phyloP scores from a whole-genome alignment of 1,140 invertebrate species.

The Branchinecta lynchi region DNA sequence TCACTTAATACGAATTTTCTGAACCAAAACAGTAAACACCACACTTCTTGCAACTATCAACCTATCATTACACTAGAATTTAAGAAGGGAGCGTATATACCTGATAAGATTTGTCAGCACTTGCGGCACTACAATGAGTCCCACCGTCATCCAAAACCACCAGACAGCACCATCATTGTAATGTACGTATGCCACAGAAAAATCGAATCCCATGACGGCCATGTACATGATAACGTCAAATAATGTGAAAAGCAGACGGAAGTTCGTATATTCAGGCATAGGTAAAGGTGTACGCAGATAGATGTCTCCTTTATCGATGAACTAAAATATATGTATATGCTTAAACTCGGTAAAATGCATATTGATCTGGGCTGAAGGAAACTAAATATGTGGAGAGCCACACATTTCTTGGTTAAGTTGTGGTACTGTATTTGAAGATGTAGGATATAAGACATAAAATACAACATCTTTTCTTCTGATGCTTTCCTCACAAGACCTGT shows the following conservation, averaged over 20 bases:
- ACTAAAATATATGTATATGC: slow-evolving; percentile 14
- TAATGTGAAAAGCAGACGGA: slow-evolving; percentile 21
- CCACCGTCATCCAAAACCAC: slow-evolving; percentile 23
- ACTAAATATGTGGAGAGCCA: too few relatives aligned
- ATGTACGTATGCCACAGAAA: slow-evolving; percentile 23
- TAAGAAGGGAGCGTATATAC: neutral
- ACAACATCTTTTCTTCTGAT: too few relatives aligned
- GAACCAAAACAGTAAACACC: too few relatives aligned
- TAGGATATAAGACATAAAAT: too few relatives aligned
- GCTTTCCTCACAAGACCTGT: too few relatives aligned
- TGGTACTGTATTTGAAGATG: too few relatives aligned
- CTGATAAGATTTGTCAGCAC: slow-evolving; percentile 22
- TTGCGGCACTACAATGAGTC: slow-evolving; percentile 22
- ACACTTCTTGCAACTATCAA: too few relatives aligned
- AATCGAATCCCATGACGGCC: slow-evolving; percentile 21
- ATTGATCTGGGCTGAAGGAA: too few relatives aligned
- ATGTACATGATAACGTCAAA: slow-evolving; percentile 22
- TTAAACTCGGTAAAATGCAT: too few relatives aligned
- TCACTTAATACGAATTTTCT: too few relatives aligned
- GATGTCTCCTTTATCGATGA: slow-evolving; percentile 20
- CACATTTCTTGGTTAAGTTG: too few relatives aligned
- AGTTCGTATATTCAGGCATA: slow-evolving; percentile 19
- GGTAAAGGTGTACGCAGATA: slow-evolving; percentile 19
- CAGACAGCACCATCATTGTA: slow-evolving; percentile 19
- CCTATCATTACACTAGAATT: too few relatives aligned